These are phyloP conservation scores for Pecten maximus DNA, from an alignment of 2,888 invertebrate genomes.

Conservation along the genomic window DNA sequence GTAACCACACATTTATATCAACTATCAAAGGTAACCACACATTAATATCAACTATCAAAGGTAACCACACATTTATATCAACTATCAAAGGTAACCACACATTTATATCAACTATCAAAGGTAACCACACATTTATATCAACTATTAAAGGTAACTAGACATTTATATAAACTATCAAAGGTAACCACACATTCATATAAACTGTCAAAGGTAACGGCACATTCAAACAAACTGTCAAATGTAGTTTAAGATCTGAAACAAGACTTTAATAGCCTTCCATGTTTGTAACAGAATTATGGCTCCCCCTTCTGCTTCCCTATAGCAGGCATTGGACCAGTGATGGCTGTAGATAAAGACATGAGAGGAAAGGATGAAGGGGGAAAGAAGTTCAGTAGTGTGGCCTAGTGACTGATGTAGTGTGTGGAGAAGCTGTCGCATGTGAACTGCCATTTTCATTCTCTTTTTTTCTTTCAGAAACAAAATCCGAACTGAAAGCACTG, in stretches of 20 bases:
- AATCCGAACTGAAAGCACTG: slow-evolving; percentile 69
- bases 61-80: background rate
- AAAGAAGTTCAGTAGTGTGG: too few species aligned
- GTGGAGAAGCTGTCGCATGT: background rate
- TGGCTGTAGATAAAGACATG: too few species aligned
- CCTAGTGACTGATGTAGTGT: background rate
- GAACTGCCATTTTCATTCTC: background rate
- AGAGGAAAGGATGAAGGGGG: too few species aligned
- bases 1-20: background rate
- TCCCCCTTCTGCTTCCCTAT: too few species aligned
- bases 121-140: background rate
- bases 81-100: background rate
- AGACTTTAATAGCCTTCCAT: too few species aligned
- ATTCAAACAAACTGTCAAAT: background rate
- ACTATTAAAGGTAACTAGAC: background rate
- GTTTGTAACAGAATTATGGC: too few species aligned
- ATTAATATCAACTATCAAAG: background rate
- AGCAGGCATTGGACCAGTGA: too few species aligned
- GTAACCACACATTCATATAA: background rate
- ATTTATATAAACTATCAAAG: background rate
- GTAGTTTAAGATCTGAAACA: too few species aligned
- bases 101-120: background rate
- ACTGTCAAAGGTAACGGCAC: background rate
- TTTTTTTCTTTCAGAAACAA: slow-evolving; percentile 65
- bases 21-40: background rate